A percentile compares a stretch with the other conserved stretches of the same genome.
Evolutionary conservation across 1,140 invertebrate genomes (phyloP).

Genomic region (Gonatopus flavifemur): DNA sequence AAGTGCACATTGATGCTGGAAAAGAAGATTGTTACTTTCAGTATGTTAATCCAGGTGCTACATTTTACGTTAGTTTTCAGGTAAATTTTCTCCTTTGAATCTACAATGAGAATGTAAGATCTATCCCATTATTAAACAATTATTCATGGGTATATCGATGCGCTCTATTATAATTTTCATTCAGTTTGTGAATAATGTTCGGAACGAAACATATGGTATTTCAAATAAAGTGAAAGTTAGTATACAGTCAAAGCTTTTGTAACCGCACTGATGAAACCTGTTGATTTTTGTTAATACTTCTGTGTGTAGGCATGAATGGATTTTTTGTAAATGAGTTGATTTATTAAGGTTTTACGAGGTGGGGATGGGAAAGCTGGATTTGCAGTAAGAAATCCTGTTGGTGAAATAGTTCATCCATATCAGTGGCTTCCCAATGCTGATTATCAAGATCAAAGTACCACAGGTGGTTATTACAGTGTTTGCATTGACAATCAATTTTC

Average conservation of each 20-base stretch:
- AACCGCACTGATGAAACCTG: no score
- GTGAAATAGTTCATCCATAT: conserved; percentile 83
- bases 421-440: conserved; percentile 85
- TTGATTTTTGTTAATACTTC: not conserved
- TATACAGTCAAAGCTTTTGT: no score
- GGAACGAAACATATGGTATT: no score
- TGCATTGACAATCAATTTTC: conserved; percentile 96
- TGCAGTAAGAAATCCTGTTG: conserved; percentile 82
- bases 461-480: conserved; percentile 87
- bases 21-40: conserved; percentile 96
- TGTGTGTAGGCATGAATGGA: no score
- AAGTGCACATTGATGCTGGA: conserved; percentile 89
- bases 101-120: no score
- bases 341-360: conserved; percentile 74
- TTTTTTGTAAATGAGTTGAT: not conserved
- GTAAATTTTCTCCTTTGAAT: no score
- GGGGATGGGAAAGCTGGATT: conserved; percentile 92
- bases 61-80: conserved; percentile 91
- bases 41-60: conserved; percentile 88
- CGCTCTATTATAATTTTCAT: no score
- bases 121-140: no score
- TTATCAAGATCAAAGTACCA: conserved; percentile 79
- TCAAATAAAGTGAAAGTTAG: no score
- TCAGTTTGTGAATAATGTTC: no score
- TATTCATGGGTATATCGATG: no score